These are phyloP conservation scores for Phylloscopus trochilus DNA, from an alignment of 2,113 vertebrate species.

Conservation along the genomic window DNA sequence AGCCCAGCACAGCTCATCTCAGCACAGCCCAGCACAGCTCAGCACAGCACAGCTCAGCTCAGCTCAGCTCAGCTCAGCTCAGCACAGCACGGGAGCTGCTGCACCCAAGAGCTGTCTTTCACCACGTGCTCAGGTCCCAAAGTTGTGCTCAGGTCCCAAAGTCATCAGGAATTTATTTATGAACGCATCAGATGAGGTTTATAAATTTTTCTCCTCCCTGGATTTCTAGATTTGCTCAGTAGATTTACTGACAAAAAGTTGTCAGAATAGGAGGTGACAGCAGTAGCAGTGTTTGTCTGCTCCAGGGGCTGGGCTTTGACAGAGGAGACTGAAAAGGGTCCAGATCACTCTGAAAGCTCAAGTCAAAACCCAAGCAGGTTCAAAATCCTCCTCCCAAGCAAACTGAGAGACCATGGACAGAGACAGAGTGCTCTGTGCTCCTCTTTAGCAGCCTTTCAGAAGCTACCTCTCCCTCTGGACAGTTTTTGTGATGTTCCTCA, in stretches of 20 bases:
- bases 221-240: not conserved
- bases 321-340: not conserved
- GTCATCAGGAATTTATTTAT: not conserved
- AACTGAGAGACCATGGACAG: not conserved
- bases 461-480: not conserved
- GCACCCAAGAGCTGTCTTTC: not conserved
- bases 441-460: not conserved
- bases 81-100: fast-evolving
- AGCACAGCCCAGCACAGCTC: no score
- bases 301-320: not conserved
- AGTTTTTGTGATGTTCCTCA: not conserved
- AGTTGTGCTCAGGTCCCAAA: not conserved
- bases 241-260: not conserved
- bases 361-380: not conserved
- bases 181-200: not conserved
- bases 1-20: no score
- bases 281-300: not conserved
- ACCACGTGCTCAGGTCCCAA: not conserved
- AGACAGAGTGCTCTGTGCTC: fast-evolving
- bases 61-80: not conserved
- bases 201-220: fast-evolving
- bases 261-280: not conserved
- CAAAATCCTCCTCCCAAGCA: not conserved
- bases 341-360: not conserved
- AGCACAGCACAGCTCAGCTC: not conserved